Conservation (phyloP, 2,888 invertebrate genomes). For the Mesorhabditis spiculigera region DNA sequence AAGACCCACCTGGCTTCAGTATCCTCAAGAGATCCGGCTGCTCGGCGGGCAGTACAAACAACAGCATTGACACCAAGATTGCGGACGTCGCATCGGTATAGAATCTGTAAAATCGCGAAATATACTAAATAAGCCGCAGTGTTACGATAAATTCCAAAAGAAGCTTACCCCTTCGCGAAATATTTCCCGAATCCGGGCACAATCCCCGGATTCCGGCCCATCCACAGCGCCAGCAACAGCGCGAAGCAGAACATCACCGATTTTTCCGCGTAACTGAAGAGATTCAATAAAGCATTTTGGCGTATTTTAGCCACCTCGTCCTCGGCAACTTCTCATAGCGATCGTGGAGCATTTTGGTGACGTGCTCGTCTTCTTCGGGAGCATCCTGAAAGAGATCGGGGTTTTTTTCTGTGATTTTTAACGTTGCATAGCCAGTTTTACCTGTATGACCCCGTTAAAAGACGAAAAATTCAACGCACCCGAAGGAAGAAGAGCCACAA, state of each 20-base stretch:
- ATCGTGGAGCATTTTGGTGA: conserved; percentile 40
- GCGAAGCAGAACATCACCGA: conserved; percentile 66
- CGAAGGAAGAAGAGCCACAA: conserved; percentile 36
- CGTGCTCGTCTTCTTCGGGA: conserved; percentile 37
- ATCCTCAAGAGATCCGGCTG: conserved; percentile 59
- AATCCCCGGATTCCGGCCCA: conserved; percentile 83
- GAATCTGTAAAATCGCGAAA: conserved; percentile 13
- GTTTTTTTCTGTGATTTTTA: not conserved
- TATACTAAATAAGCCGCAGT: not conserved
- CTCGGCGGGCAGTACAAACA: conserved; percentile 79
- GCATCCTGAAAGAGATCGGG: conserved; percentile 17
- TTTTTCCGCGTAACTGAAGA: conserved; percentile 42
- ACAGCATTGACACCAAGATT: conserved; percentile 75
- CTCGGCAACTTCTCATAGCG: conserved; percentile 44
- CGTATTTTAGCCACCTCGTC: conserved; percentile 35
- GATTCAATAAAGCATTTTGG: not conserved
- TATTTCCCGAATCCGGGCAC: conserved; percentile 76
- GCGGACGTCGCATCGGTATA: conserved; percentile 66
- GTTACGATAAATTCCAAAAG: not conserved
- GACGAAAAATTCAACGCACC: not conserved
- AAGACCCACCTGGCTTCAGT: conserved; percentile 1
- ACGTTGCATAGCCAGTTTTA: not conserved
- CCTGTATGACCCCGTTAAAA: not conserved
- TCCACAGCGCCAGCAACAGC: conserved; percentile 79
- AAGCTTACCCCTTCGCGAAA: conserved; percentile 41